These are phyloP conservation scores for Otus sunia DNA, from an alignment of 2,113 vertebrate genomes.

Conservation along the genomic window DNA sequence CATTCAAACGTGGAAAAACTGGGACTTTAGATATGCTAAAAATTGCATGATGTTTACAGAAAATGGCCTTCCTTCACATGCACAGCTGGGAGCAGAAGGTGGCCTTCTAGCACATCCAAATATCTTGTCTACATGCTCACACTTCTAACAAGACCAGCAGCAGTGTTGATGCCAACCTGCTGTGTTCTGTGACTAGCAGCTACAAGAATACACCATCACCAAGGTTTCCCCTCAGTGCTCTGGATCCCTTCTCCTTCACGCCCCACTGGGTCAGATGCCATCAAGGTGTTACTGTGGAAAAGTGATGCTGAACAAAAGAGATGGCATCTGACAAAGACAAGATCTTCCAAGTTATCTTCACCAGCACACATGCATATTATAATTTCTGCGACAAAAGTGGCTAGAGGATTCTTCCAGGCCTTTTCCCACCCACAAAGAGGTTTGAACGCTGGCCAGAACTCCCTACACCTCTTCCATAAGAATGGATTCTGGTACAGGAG, in stretches of 20 bases:
- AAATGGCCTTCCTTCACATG: not conserved
- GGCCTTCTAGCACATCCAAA: not conserved
- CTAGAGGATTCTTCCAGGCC: not conserved
- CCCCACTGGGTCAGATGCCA: not conserved
- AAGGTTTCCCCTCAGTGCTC: not conserved
- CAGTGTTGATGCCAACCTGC: not conserved
- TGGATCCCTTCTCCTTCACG: not conserved
- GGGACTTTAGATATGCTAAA: not conserved
- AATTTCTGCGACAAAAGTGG: not conserved
- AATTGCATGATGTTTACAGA: not conserved
- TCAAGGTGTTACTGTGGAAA: not conserved
- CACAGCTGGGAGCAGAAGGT: not conserved
- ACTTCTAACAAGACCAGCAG: not conserved
- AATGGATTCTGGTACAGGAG: not conserved
- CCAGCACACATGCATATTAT: fast-evolving
- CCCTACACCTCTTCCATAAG: not conserved
- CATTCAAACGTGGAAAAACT: not conserved
- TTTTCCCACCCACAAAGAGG: not conserved
- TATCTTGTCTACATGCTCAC: not conserved
- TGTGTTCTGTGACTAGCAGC: not conserved
- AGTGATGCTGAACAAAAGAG: not conserved
- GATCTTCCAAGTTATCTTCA: not conserved
- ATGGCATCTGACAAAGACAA: not conserved
- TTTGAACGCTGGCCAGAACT: not conserved
- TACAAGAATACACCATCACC: not conserved